Evolutionary conservation across 2,888 invertebrate species (phyloP), one percentile per base, ranked within the genome.

Genomic region (Brenthis ino): DNA sequence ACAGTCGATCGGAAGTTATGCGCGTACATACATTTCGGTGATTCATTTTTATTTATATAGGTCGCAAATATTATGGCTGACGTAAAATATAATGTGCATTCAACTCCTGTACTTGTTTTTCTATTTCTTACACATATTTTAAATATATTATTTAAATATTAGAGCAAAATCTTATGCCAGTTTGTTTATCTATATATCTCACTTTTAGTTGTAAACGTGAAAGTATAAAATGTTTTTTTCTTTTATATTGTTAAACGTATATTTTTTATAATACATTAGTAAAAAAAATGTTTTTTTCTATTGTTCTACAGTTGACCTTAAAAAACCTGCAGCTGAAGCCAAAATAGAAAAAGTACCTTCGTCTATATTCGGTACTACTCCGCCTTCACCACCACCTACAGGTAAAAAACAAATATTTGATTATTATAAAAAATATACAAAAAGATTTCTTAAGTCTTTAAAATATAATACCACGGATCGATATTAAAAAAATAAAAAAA

Each of bases 341-440:
- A 69, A 74, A 65, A 70, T 77, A 50, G 75, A 77, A 57, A 74
- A 76, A 53, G 53, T 74, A 55, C 75, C 63, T 55, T 71, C 58
- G 37, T 65, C 77, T 14, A 55, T 77, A 16, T 73, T 84, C 66
- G 82, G 82, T 61, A 79, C 77, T 20, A 71, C 77, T 16, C 57
- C 76, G n/a, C 67, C 78, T 47, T 67, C 77, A n/a, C 71, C 77
- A 6, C 67, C 72, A 2, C 73, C 70, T 37, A 60, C 66, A 53
- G 68, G 72, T 72, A 43, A 6, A 13, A 51, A 51, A 51, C 8
- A 6, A 51, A 16, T n/a, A 51, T 51, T 11, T 51, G 37, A 37
- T 6, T 8, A 33, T 33, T 6, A 8, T 6, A 1, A 37, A 37
- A 37, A 6, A 1, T 37, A 37, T 37, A 8, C 6, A 37, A 37